Percentiles rank a stretch among this genome's conserved stretches.
phyloP scores from a whole-genome alignment of 2,113 vertebrate genomes.

The Colistium nudipinnis region DNA sequence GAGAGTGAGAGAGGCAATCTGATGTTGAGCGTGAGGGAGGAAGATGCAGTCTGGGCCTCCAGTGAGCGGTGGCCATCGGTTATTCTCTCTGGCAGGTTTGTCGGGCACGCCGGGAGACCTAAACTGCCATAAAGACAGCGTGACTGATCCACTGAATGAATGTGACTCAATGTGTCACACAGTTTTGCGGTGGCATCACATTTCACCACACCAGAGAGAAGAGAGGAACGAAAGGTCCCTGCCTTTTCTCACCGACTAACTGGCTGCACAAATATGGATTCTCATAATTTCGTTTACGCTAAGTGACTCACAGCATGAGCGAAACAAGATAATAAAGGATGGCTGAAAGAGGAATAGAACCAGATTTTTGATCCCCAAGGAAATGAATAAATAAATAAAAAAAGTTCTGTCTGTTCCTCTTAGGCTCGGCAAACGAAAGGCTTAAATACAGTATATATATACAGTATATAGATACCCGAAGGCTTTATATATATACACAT shows the following conservation, averaged over 20 bases:
- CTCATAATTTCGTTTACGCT: not conserved
- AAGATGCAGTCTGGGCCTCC: not conserved
- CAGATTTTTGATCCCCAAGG: too few relatives aligned
- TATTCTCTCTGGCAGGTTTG: slow-evolving; percentile 39
- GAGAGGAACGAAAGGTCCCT: not conserved
- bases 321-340: not conserved
- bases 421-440: too few relatives aligned
- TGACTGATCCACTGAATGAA: slow-evolving; percentile 38
- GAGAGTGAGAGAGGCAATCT: not conserved
- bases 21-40: slow-evolving; percentile 2
- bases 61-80: slow-evolving; percentile 5
- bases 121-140: slow-evolving; percentile 4
- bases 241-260: slow-evolving; percentile 3
- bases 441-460: too few relatives aligned
- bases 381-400: too few relatives aligned
- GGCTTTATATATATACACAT: too few relatives aligned
- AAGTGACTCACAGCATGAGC: not conserved
- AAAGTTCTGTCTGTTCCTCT: too few relatives aligned
- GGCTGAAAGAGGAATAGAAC: not conserved
- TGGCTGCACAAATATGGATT: slow-evolving; percentile 12
- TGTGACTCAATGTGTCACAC: slow-evolving; percentile 9
- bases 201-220: slow-evolving; percentile 13
- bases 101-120: slow-evolving; percentile 20
- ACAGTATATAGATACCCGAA: too few relatives aligned
- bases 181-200: slow-evolving; percentile 9